A percentile compares a stretch with the other conserved stretches of the same genome.
Evolutionary conservation across 1,140 invertebrate species (phyloP).

Genomic region (Spodoptera frugiperda): DNA sequence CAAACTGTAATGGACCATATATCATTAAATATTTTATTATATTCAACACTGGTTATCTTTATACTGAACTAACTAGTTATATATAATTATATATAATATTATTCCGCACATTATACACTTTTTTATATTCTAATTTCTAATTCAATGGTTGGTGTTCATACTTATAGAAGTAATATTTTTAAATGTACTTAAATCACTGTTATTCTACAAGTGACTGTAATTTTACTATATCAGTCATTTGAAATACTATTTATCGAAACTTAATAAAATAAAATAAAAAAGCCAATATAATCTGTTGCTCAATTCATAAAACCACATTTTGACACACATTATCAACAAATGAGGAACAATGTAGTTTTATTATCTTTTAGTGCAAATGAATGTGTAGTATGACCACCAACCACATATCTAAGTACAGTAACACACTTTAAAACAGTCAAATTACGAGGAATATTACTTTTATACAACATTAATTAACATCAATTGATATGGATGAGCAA

Average conservation of each 20-base stretch:
- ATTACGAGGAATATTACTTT: not conserved
- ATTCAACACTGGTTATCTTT: constrained; percentile 37
- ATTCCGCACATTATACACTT: constrained; percentile 3
- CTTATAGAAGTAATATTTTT: not conserved
- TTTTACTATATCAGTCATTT: too few relatives aligned
- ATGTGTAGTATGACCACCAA: not conserved
- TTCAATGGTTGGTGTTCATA: constrained; percentile 2
- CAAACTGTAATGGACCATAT: not conserved
- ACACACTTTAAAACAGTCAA: constrained; percentile 26
- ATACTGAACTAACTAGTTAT: constrained; percentile 17
- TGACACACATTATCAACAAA: too few relatives aligned
- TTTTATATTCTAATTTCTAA: not conserved
- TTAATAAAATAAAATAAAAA: too few relatives aligned
- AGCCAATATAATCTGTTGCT: too few relatives aligned
- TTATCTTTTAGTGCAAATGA: too few relatives aligned
- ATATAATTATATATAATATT: constrained; percentile 9
- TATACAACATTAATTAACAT: not conserved
- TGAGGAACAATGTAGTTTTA: too few relatives aligned
- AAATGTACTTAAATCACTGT: not conserved
- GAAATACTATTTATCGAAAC: not conserved
- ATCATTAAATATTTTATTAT: not conserved
- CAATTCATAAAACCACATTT: too few relatives aligned
- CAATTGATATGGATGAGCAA: not conserved
- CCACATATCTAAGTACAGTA: constrained; percentile 27
- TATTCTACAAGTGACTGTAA: too few relatives aligned